Conservation (phyloP, 2,888 invertebrate species). For the Vandiemenella viatica region DNA sequence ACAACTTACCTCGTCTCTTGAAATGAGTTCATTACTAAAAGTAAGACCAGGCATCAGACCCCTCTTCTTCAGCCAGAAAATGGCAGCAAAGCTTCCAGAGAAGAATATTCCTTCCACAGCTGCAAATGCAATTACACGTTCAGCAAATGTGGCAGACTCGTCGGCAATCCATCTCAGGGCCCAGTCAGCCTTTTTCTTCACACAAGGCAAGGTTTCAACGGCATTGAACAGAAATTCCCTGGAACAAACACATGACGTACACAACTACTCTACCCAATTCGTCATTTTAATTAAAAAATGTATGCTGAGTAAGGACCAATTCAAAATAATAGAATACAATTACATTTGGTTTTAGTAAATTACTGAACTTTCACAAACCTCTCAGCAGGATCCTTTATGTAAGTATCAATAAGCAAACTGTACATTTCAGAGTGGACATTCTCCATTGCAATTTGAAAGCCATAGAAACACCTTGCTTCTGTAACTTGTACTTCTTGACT, state of each 20-base stretch:
- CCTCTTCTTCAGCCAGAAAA: conserved; percentile 97
- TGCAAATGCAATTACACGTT: conserved; percentile 92
- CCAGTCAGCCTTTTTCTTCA: conserved; percentile 97
- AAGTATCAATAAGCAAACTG: conserved; percentile 91
- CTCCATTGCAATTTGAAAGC: conserved; percentile 98
- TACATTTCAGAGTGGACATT: conserved; percentile 99
- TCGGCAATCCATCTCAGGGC: conserved; percentile 91
- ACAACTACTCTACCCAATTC: not conserved
- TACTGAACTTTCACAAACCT: conserved; percentile 45
- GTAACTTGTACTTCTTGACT: conserved; percentile 93
- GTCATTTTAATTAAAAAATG: not conserved
- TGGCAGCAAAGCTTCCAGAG: conserved; percentile 95
- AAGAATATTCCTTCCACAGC: conserved; percentile 99
- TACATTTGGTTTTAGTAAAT: too few species aligned
- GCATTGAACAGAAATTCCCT: conserved; percentile 91
- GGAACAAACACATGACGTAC: conserved; percentile 18
- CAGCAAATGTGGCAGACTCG: conserved; percentile 75
- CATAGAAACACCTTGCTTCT: conserved; percentile 96
- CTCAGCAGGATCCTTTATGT: conserved; percentile 71
- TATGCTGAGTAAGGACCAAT: too few species aligned
- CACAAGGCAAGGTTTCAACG: conserved; percentile 90
- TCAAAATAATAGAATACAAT: too few species aligned
- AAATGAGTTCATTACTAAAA: conserved; percentile 97
- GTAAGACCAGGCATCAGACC: conserved; percentile 98
- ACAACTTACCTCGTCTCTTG: conserved; percentile 68